Evolutionary conservation across 2,797 vertebrate species (phyloP).

Genomic region (Eidolon dupreanum): DNA sequence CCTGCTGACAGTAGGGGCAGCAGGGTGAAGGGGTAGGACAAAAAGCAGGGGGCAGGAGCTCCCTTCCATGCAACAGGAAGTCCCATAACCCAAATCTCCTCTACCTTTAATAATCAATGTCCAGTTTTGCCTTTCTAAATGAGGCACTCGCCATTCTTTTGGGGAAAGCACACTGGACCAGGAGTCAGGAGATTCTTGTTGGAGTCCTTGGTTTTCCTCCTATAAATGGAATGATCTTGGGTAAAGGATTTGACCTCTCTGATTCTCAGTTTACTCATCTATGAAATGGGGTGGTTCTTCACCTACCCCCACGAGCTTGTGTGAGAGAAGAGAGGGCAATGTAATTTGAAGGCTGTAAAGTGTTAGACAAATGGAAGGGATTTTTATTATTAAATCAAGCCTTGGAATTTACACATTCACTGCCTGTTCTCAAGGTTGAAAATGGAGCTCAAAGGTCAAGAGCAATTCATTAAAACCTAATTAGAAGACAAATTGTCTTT

Average conservation of each 20-base stretch:
- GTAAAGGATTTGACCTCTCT: background rate
- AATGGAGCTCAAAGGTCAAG: conserved; percentile 71
- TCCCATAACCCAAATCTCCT: background rate
- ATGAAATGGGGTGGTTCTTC: background rate
- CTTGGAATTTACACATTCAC: conserved; percentile 56
- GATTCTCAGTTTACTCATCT: background rate
- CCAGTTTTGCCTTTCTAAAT: background rate
- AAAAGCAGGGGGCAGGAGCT: background rate
- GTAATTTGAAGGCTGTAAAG: conserved; percentile 16
- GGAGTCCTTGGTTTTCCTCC: background rate
- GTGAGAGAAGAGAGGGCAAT: background rate
- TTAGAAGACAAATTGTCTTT: conserved; percentile 74
- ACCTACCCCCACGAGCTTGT: background rate
- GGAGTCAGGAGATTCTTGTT: background rate
- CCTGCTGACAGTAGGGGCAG: background rate
- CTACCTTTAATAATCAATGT: background rate
- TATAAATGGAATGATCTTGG: background rate
- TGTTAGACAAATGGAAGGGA: conserved; percentile 46
- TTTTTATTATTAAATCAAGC: conserved; percentile 70
- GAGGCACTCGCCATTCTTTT: background rate
- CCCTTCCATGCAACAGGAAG: background rate
- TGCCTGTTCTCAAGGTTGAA: conserved; percentile 54
- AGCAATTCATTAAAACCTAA: conserved; percentile 75
- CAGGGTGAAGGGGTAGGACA: fast-evolving
- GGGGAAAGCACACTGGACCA: background rate